Evolutionary conservation across 2,797 vertebrate species (phyloP).

Genomic region (Scyliorhinus canicula): DNA sequence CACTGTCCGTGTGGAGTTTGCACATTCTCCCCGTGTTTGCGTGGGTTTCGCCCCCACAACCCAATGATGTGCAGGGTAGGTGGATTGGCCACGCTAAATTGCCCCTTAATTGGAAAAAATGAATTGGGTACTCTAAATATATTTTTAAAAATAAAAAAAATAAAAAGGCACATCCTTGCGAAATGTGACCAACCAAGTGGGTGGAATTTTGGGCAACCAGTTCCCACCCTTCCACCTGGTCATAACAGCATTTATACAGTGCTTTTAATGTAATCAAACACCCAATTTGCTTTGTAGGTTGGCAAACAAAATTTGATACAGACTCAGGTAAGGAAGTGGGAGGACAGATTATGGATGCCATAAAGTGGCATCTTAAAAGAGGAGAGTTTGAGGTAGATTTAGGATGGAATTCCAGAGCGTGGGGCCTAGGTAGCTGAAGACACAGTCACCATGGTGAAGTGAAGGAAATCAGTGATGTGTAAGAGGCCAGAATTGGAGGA

Average conservation of each 20-base stretch:
- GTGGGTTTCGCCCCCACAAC: too few relatives aligned
- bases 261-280: background rate
- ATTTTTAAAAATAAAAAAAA: too few relatives aligned
- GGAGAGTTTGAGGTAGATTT: background rate
- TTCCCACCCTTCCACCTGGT: too few relatives aligned
- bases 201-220: too few relatives aligned
- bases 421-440: background rate
- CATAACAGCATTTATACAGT: background rate
- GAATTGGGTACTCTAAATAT: too few relatives aligned
- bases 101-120: too few relatives aligned
- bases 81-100: too few relatives aligned
- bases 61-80: too few relatives aligned
- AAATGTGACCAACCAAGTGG: too few relatives aligned
- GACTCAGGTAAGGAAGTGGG: background rate
- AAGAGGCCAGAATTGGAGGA: background rate
- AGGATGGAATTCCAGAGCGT: background rate
- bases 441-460: background rate
- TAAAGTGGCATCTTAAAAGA: background rate
- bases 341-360: background rate
- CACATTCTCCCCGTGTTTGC: too few relatives aligned
- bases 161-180: too few relatives aligned
- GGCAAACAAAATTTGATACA: background rate
- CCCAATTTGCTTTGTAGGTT: background rate
- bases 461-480: background rate
- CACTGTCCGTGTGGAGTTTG: too few relatives aligned